Percentiles rank a stretch among this genome's conserved stretches.
Evolutionary conservation across 92 coral and sea anemone genomes (phyloP).

Genomic region (Anthopleura xanthogrammica): DNA sequence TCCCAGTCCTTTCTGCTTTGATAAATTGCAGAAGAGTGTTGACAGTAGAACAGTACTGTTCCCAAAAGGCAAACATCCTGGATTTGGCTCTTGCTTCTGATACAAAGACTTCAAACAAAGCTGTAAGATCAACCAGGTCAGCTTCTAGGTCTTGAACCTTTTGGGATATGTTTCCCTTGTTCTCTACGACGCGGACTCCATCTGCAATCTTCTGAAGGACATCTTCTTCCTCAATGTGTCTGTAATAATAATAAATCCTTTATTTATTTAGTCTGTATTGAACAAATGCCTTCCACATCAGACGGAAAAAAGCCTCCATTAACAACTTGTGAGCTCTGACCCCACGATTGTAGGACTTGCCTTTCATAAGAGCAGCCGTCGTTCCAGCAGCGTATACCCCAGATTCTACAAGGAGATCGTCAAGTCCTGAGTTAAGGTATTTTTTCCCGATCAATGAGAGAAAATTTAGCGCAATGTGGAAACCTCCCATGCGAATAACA

Average conservation of each 20-base stretch:
- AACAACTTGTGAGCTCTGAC: constrained; percentile 67
- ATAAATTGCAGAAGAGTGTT: constrained; percentile 48
- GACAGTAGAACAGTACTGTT: constrained; percentile 37
- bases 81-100: background rate
- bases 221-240: background rate
- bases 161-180: background rate
- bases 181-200: background rate
- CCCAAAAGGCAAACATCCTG: constrained; percentile 50
- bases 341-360: constrained; percentile 70
- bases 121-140: background rate
- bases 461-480: constrained; percentile 55
- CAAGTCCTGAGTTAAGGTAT: constrained; percentile 40
- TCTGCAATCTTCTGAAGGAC: background rate
- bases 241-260: too few relatives aligned
- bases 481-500: constrained; percentile 63
- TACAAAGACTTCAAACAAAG: background rate
- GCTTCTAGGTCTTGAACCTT: background rate
- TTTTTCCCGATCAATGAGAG: constrained; percentile 56
- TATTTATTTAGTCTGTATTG: background rate
- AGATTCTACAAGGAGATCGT: constrained; percentile 65
- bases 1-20: constrained; percentile 54
- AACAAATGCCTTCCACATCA: constrained; percentile 54
- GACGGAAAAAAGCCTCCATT: constrained; percentile 61
- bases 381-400: constrained; percentile 63
- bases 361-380: constrained; percentile 52